phyloP scores from a whole-genome alignment of 2,113 vertebrate species.

The Ageneiosus marmoratus region DNA sequence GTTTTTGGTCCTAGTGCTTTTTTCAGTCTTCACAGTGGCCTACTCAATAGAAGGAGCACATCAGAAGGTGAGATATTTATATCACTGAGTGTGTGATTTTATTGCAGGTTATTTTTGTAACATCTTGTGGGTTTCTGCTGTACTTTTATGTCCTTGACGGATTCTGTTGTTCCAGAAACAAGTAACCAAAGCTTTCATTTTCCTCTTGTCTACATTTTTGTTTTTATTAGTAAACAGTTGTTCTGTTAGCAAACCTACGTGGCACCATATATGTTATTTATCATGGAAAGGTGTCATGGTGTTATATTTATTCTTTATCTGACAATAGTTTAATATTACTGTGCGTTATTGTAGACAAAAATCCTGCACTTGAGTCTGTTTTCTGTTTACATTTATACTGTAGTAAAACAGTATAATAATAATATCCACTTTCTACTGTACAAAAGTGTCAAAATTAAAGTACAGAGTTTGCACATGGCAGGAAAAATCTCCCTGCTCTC shows the following conservation, averaged over 20 bases:
- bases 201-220: neutral
- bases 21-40: constrained; percentile 79
- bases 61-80: constrained; percentile 81
- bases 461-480: neutral
- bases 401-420: neutral
- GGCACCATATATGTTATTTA: neutral
- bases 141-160: neutral
- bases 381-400: neutral
- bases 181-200: neutral
- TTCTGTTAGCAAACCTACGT: neutral
- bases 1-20: constrained; percentile 76
- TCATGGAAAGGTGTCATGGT: neutral
- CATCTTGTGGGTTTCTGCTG: neutral
- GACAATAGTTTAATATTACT: neutral
- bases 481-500: neutral
- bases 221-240: neutral
- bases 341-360: neutral
- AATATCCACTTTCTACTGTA: neutral
- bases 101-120: neutral
- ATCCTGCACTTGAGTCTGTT: no score
- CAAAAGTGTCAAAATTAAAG: neutral
- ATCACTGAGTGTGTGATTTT: neutral
- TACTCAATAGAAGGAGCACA: constrained; percentile 92
- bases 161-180: neutral
- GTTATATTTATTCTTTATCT: neutral